These are phyloP conservation scores for Molanna angustata DNA, from an alignment of 2,888 invertebrate genomes.

Conservation along the genomic window DNA sequence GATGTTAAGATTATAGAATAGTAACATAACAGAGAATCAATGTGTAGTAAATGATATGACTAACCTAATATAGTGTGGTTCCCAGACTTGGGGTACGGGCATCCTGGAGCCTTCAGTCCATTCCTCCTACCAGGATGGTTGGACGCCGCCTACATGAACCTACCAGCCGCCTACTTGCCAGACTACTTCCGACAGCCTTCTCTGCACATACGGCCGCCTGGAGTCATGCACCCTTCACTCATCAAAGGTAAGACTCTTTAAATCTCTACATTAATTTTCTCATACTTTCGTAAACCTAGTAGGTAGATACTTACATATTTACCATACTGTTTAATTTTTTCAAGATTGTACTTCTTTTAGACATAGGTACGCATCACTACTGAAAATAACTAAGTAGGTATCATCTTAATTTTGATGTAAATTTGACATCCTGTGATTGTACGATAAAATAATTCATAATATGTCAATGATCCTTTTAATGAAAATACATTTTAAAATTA, in stretches of 20 bases:
- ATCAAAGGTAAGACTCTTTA: slow-evolving; percentile 56
- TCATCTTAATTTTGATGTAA: too few species aligned
- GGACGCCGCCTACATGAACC: slow-evolving; percentile 78
- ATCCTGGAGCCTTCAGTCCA: slow-evolving; percentile 73
- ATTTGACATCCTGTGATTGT: too few species aligned
- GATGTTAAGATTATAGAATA: too few species aligned
- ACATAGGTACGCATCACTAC: too few species aligned
- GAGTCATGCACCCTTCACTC: slow-evolving; percentile 48
- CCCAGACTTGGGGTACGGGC: slow-evolving; percentile 76
- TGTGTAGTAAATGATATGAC: too few species aligned
- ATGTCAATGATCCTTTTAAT: too few species aligned
- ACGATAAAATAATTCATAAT: too few species aligned
- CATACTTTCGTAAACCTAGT: neutral
- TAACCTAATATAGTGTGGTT: slow-evolving; percentile 33
- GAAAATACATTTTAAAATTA: too few species aligned
- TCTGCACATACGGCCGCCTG: slow-evolving; percentile 42
- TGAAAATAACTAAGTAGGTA: neutral
- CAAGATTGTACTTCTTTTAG: neutral
- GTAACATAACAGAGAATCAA: too few species aligned
- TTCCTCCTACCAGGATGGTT: slow-evolving; percentile 81
- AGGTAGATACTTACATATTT: neutral
- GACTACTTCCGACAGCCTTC: slow-evolving; percentile 67
- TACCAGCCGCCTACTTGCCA: slow-evolving; percentile 62
- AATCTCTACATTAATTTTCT: neutral
- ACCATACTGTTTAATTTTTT: neutral